These are phyloP conservation scores for Lacanobia wlatinum DNA, from an alignment of 2,888 invertebrate species.

Conservation along the genomic window DNA sequence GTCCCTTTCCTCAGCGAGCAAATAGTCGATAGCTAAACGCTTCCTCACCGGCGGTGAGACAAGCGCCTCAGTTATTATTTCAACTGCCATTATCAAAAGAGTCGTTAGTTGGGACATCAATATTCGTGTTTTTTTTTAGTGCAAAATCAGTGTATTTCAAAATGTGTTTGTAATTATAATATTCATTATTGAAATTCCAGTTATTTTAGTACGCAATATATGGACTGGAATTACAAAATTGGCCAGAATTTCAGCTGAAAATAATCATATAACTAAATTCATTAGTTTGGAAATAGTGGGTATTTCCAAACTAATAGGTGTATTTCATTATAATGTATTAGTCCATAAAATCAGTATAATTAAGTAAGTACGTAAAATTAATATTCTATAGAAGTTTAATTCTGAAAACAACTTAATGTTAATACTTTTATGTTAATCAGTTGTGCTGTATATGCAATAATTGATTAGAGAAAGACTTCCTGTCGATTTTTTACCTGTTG, in stretches of 20 bases:
- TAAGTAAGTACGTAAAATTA: not conserved
- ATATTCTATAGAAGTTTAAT: not conserved
- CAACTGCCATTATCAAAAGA: no score
- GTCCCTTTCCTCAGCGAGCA: no score
- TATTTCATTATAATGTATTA: not conserved
- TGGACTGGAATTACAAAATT: not conserved
- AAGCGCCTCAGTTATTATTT: no score
- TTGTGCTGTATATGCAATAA: no score
- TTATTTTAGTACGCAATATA: not conserved
- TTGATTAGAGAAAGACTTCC: no score
- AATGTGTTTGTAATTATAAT: not conserved
- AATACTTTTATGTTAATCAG: no score
- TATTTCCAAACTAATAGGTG: no score
- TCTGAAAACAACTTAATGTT: not conserved
- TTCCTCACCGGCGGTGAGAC: no score
- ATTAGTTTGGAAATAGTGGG: not conserved
- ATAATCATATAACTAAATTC: not conserved
- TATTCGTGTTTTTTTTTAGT: not conserved
- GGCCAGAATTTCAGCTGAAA: not conserved
- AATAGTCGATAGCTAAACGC: no score
- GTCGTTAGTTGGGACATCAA: no score
- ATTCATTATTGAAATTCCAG: not conserved
- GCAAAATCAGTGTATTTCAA: not conserved
- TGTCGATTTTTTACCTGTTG: no score
- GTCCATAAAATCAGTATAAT: no score